phyloP scores from a whole-genome alignment of 53 echinoderm and acorn worm species.

The Zoroaster sp. region DNA sequence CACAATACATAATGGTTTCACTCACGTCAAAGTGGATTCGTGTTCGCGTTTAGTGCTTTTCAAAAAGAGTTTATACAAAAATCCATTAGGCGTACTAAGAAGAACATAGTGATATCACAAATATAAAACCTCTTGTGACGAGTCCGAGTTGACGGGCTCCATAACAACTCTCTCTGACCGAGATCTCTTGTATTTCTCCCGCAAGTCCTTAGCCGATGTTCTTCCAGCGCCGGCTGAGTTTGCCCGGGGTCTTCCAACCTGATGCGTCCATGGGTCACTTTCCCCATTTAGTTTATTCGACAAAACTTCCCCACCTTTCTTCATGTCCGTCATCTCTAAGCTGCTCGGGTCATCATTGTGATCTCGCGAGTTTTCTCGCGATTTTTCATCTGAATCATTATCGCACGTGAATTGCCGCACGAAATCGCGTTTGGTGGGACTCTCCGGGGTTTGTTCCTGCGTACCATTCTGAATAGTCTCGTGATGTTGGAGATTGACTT shows the following conservation, averaged over 20 bases:
- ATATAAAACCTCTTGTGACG: conserved; percentile 30
- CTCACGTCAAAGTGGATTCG: not conserved
- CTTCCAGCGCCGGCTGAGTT: conserved; percentile 18
- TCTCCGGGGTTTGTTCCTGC: too few species aligned
- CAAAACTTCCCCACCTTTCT: not conserved
- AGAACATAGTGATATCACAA: conserved; percentile 24
- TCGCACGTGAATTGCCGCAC: not conserved
- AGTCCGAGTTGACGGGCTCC: conserved; percentile 30
- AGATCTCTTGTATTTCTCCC: conserved; percentile 62
- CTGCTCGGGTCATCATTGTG: not conserved
- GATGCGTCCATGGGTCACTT: not conserved
- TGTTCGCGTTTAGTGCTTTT: not conserved
- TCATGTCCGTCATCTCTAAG: not conserved
- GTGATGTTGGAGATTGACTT: not conserved
- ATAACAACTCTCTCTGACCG: conserved; percentile 41
- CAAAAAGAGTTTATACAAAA: not conserved
- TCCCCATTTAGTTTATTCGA: not conserved
- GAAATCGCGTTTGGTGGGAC: not conserved
- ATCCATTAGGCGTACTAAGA: not conserved
- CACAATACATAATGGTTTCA: not conserved
- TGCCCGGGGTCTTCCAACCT: conserved; percentile 6
- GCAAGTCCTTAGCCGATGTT: conserved; percentile 66
- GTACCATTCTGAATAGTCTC: not conserved
- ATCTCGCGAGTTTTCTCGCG: not conserved
- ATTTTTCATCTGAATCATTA: not conserved